These are phyloP conservation scores for Meliscaeva auricollis DNA, from an alignment of 2,888 invertebrate species.

Conservation along the genomic window DNA sequence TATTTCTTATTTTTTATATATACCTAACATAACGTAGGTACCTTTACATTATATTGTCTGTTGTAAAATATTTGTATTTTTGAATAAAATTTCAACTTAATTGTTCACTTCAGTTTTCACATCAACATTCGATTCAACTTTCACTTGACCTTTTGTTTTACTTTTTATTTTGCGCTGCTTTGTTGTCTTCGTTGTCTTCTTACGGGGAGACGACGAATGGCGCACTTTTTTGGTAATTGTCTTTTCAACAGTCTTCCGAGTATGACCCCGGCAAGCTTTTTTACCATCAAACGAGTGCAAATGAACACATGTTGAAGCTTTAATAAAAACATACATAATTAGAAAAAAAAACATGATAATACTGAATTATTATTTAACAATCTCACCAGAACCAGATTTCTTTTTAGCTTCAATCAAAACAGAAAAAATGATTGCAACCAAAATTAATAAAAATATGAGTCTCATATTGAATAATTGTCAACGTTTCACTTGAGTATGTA, in stretches of 20 bases:
- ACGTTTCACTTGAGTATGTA: neutral
- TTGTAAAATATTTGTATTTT: no score
- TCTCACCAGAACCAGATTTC: constrained; percentile 19
- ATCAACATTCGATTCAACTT: neutral
- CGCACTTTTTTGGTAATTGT: neutral
- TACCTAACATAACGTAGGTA: no score
- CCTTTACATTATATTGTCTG: no score
- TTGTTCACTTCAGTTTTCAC: neutral
- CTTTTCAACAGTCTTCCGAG: neutral
- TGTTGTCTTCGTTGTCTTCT: neutral
- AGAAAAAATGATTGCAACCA: neutral
- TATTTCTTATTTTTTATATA: no score
- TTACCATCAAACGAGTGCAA: neutral
- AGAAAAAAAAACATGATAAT: neutral
- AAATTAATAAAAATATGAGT: constrained; percentile 16
- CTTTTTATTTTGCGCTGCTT: neutral
- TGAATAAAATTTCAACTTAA: neutral
- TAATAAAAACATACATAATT: neutral
- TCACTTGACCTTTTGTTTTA: neutral
- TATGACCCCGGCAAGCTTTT: neutral
- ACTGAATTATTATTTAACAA: neutral
- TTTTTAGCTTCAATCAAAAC: constrained; percentile 9
- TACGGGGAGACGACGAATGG: neutral
- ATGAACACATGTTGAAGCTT: neutral
- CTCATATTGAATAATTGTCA: neutral